A percentile compares a stretch with the other conserved stretches of the same genome.
These are phyloP conservation scores for Taxidea taxus DNA, from an alignment of 2,113 vertebrate genomes.

Conservation along the genomic window DNA sequence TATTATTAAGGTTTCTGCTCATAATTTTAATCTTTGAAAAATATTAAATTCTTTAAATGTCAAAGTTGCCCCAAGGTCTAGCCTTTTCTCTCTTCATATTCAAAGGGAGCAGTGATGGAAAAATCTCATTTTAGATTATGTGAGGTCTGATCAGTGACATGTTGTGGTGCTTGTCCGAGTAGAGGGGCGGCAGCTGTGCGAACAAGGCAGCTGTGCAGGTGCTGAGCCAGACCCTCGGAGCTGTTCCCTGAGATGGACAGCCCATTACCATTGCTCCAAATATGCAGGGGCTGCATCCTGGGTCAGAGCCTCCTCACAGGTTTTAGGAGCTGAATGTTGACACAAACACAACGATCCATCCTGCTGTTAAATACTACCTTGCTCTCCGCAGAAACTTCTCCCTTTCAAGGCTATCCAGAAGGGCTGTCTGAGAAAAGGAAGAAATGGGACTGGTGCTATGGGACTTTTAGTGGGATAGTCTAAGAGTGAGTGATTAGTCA, in stretches of 20 bases:
- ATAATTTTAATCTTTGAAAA: conserved; percentile 16
- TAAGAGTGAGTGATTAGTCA: not conserved
- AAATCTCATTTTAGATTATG: not conserved
- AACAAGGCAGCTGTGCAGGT: not conserved
- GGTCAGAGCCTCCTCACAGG: not conserved
- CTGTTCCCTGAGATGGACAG: not conserved
- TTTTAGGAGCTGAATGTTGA: not conserved
- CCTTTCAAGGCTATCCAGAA: not conserved
- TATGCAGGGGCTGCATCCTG: not conserved
- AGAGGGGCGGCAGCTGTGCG: not conserved
- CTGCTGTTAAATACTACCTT: not conserved
- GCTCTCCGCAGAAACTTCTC: not conserved
- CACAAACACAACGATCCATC: not conserved
- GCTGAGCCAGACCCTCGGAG: not conserved
- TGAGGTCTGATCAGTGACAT: not conserved
- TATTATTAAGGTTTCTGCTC: not conserved
- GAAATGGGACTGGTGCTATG: not conserved
- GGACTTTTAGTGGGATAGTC: not conserved
- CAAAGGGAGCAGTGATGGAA: not conserved
- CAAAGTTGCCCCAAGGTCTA: not conserved
- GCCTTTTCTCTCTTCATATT: not conserved
- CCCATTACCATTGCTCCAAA: not conserved
- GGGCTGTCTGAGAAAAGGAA: not conserved
- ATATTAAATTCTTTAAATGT: not conserved
- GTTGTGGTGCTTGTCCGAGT: not conserved